Base-by-base conservation (phyloP, 2,113 vertebrate species). In the Scolopax mira region DNA sequence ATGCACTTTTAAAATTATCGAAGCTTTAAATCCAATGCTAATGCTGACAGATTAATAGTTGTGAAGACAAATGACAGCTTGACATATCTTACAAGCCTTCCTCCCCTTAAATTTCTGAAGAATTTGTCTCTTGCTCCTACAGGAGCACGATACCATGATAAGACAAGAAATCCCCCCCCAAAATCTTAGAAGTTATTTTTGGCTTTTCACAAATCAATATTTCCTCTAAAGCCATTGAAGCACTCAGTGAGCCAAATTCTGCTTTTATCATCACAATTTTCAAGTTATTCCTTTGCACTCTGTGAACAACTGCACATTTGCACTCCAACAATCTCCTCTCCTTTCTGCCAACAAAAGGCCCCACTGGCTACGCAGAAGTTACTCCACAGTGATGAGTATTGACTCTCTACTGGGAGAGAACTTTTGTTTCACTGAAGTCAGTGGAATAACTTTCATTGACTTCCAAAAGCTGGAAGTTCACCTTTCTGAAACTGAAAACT, bases 191-290 rank as follows among this genome's bases (percentile, higher is more conserved):
- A 83, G 41, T 58, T 85, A 55, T 79, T 91, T 92, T 39, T 93
- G 61, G 33, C 39, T 86, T 90, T 91, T 79, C 65, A 72, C 31
- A 92, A 79, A 97, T 54, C 83, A 73, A 0, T 94, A 85, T 78
- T 80, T 91, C 60, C 79, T 91, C 77, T 66, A 48, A 83, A 88
- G 64, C 67, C 88, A 79, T 0, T 44, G 21, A 83, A 91, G 37
- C 35, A 91, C 39, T 52, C 46, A 61, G 69, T 71, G 88, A 91
- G 79, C 48, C 42, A 86, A 92, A 84, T 91, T 84, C 75, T 87
- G 69, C 69, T 94, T 86, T 92, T 75, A 84, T 67, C 65, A 90
- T 79, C 65, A 79, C 79, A 64, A 70, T 89, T 89, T 79, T 67
- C 37, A 69, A 85, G 44, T 92, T 70, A 80, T 23, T 79, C 55